Evolutionary conservation across 2,888 invertebrate genomes (phyloP).

Genomic region (Clistopyga incitator): DNA sequence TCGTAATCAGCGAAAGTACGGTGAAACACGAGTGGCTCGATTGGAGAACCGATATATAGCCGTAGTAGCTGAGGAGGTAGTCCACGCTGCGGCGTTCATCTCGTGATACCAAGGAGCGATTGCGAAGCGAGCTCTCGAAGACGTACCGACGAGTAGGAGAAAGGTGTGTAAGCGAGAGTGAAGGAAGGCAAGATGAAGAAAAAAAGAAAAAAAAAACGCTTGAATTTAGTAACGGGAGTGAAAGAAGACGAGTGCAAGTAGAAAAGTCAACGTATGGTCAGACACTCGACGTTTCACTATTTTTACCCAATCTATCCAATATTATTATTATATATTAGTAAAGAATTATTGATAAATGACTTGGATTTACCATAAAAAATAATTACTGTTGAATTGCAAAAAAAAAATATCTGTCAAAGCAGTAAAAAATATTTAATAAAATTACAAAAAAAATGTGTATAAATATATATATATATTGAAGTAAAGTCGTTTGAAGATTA

Average conservation of each 20-base stretch:
- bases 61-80: conserved; percentile 41
- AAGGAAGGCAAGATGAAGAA: conserved; percentile 56
- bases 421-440: background rate
- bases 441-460: background rate
- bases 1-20: conserved; percentile 70
- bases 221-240: conserved; percentile 12
- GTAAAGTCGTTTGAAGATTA: background rate
- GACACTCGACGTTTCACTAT: conserved; percentile 32
- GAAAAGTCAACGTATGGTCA: conserved; percentile 58
- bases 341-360: background rate
- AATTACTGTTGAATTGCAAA: too few relatives aligned
- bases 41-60: conserved; percentile 43
- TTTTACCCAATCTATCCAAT: background rate
- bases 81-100: conserved; percentile 36
- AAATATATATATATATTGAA: background rate
- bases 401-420: too few relatives aligned
- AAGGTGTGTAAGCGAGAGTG: conserved; percentile 65
- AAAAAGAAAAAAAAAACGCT: conserved; percentile 49
- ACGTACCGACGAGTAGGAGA: conserved; percentile 55
- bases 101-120: conserved; percentile 59
- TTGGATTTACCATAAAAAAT: background rate
- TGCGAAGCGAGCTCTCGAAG: conserved; percentile 51
- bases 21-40: conserved; percentile 65
- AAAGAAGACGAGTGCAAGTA: conserved; percentile 35
- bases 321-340: background rate